A percentile compares a stretch with the other conserved stretches of the same genome.
phyloP scores from a whole-genome alignment of 2,888 invertebrate genomes.

The Elaeidobius kamerunicus region DNA sequence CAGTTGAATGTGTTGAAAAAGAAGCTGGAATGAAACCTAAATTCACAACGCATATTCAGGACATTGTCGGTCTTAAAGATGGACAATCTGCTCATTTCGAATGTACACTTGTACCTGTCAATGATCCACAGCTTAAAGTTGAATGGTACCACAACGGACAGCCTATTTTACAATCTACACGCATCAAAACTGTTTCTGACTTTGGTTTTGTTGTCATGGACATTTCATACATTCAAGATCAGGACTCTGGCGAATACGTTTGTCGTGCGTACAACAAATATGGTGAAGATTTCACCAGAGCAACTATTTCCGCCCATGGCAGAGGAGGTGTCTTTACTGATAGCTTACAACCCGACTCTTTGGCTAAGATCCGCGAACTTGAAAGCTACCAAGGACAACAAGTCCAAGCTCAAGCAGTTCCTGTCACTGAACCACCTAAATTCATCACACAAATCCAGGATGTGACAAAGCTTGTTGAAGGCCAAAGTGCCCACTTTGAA shows the following conservation, averaged over 20 bases:
- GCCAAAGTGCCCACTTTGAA: conserved; percentile 92
- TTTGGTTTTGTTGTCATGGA: conserved; percentile 95
- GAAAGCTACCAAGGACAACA: conserved; percentile 72
- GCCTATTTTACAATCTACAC: conserved; percentile 81
- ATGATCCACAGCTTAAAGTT: conserved; percentile 89
- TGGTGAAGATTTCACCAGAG: conserved; percentile 84
- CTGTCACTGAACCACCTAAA: conserved; percentile 79
- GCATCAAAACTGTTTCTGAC: conserved; percentile 91
- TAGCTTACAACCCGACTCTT: conserved; percentile 85
- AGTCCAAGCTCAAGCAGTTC: conserved; percentile 60
- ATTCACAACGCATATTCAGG: conserved; percentile 85
- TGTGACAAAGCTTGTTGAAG: conserved; percentile 84
- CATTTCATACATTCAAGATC: conserved; percentile 89
- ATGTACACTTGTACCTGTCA: conserved; percentile 89
- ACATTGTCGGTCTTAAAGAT: conserved; percentile 80
- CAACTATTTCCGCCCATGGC: conserved; percentile 80
- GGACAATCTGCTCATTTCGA: conserved; percentile 95
- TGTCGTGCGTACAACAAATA: conserved; percentile 90
- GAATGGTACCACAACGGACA: conserved; percentile 97
- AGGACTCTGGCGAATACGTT: conserved; percentile 90
- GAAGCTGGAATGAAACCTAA: conserved; percentile 82
- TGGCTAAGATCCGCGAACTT: conserved; percentile 82
- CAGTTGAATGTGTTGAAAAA: conserved; percentile 78
- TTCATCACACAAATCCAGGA: conserved; percentile 86
- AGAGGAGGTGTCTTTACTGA: conserved; percentile 85